Evolutionary conservation across 1,140 invertebrate species (phyloP).

Genomic region (Procambarus clarkii): DNA sequence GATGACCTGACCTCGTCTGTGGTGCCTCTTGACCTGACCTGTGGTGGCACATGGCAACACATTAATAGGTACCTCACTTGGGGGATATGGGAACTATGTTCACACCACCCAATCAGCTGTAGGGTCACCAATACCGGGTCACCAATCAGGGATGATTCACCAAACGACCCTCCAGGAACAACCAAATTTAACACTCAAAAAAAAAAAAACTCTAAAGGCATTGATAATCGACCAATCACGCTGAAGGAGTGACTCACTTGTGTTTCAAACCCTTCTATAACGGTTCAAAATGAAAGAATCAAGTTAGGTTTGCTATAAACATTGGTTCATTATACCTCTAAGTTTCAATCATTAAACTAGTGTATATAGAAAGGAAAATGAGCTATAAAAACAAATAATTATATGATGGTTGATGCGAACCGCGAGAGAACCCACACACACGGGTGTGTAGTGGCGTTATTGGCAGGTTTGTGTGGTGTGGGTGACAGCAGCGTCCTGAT

Average conservation of each 20-base stretch:
- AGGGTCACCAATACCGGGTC: no score
- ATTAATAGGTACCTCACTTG: no score
- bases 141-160: neutral
- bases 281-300: neutral
- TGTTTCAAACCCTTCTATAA: conserved; percentile 37
- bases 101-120: no score
- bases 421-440: no score
- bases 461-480: conserved; percentile 55
- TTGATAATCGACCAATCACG: conserved; percentile 18
- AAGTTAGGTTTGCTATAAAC: neutral
- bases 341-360: neutral
- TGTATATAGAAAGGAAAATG: neutral
- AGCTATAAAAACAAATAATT: no score
- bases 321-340: no score
- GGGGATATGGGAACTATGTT: no score
- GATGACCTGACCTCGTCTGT: no score
- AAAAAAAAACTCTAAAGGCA: conserved; percentile 19
- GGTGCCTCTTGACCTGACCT: no score
- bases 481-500: conserved; percentile 9
- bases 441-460: conserved; percentile 37
- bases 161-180: no score
- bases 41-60: no score
- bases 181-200: neutral
- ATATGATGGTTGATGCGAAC: neutral
- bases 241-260: conserved; percentile 5